Evolutionary conservation across 2,888 invertebrate species (phyloP).

Genomic region (Loripinus fragilis): DNA sequence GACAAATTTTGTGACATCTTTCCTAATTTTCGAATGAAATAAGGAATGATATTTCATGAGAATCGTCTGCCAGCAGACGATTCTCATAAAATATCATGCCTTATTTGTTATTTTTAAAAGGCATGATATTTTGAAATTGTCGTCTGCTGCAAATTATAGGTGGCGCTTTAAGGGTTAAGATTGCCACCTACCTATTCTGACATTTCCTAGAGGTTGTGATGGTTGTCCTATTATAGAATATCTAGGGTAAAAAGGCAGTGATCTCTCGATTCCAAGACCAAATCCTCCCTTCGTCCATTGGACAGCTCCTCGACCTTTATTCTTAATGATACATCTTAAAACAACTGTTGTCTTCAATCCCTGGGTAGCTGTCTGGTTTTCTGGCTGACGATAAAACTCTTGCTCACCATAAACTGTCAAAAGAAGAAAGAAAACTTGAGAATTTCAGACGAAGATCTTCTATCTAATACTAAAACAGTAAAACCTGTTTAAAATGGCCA

Average conservation of each 20-base stretch:
- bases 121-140: too few species aligned
- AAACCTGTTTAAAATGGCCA: too few species aligned
- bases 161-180: too few species aligned
- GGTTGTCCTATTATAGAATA: constrained; percentile 97
- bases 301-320: constrained; percentile 91
- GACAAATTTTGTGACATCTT: too few species aligned
- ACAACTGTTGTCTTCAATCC: constrained; percentile 91
- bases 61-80: too few species aligned
- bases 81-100: too few species aligned
- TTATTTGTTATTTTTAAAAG: too few species aligned
- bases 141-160: too few species aligned
- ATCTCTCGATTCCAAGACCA: constrained; percentile 95
- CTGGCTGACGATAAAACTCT: constrained; percentile 95
- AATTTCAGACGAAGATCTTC: too few species aligned
- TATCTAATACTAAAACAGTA: too few species aligned
- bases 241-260: constrained; percentile 95
- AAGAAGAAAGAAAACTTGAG: constrained; percentile 13
- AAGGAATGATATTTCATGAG: too few species aligned
- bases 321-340: constrained; percentile 94
- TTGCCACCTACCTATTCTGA: constrained; percentile 53
- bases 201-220: constrained; percentile 25
- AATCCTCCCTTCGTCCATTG: constrained; percentile 98
- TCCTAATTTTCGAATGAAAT: too few species aligned
- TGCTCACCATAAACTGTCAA: constrained; percentile 86
- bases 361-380: constrained; percentile 94